phyloP scores from a whole-genome alignment of 1,140 invertebrate species.

The Pseudomyrmex concolor region DNA sequence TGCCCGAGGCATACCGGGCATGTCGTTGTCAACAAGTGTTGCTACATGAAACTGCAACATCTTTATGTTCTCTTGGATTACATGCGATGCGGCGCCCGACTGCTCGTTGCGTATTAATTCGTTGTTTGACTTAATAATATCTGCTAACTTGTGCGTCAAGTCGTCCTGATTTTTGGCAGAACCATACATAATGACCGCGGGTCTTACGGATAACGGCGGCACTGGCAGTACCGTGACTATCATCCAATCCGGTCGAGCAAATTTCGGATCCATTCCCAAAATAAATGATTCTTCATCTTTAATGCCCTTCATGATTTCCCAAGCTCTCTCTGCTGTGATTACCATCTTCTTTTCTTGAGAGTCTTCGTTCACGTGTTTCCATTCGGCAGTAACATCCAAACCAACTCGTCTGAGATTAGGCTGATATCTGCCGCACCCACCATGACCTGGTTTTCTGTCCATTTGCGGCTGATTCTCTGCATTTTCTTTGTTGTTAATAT shows the following conservation, averaged over 20 bases:
- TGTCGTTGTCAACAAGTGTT: conserved; percentile 99
- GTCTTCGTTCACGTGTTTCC: conserved; percentile 99
- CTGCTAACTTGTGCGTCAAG: conserved; percentile 99
- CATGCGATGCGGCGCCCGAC: conserved; percentile 97
- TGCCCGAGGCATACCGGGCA: conserved; percentile 98
- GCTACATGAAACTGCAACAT: conserved; percentile 99
- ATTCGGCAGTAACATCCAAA: conserved; percentile 97
- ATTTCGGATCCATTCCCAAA: conserved; percentile 98
- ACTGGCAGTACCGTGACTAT: conserved; percentile 98
- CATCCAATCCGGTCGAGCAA: conserved; percentile 99
- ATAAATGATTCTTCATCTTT: conserved; percentile 98
- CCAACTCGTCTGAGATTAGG: conserved; percentile 95
- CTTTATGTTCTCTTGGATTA: conserved; percentile 98
- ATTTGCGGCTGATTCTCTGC: conserved; percentile 83
- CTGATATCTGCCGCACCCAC: conserved; percentile 99
- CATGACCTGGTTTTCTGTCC: conserved; percentile 93
- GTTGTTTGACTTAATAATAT: conserved; percentile 99
- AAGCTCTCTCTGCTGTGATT: conserved; percentile 97
- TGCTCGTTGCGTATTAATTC: conserved; percentile 98
- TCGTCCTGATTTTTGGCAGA: conserved; percentile 99
- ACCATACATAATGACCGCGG: conserved; percentile 99
- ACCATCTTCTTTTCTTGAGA: conserved; percentile 97
- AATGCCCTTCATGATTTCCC: conserved; percentile 98
- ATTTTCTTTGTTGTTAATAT: conserved; percentile 92
- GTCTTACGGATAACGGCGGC: conserved; percentile 96